These are phyloP conservation scores for Paracyprichromis sp. DNA, from an alignment of 2,113 vertebrate genomes.

Conservation along the genomic window DNA sequence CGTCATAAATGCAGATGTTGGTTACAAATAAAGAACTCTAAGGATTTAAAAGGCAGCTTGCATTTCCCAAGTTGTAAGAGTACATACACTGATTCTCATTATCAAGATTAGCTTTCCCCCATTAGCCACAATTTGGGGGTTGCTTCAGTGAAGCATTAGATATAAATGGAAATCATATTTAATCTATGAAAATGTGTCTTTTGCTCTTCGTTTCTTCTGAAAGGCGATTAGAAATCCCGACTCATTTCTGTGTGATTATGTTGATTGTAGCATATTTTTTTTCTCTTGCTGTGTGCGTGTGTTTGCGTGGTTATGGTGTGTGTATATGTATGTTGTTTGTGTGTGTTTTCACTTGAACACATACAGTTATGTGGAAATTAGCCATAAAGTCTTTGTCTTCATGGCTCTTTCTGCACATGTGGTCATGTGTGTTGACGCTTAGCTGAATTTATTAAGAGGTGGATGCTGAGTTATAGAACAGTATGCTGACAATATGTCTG, in stretches of 20 bases:
- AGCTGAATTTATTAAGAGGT: background rate
- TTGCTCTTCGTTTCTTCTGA: background rate
- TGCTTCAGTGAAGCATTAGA: conserved; percentile 28
- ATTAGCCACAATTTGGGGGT: conserved; percentile 28
- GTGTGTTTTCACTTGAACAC: background rate
- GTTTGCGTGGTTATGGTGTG: background rate
- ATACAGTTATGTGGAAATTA: background rate
- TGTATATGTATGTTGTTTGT: background rate
- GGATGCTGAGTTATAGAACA: background rate
- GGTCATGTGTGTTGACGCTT: background rate
- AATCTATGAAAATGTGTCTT: conserved; percentile 38
- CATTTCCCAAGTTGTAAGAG: conserved; percentile 24
- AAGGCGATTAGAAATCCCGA: background rate
- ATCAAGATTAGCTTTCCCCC: conserved; percentile 56
- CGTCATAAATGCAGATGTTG: background rate
- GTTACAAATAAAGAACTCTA: background rate
- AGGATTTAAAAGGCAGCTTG: conserved; percentile 17
- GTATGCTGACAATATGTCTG: background rate
- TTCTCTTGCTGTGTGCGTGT: background rate
- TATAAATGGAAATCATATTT: conserved; percentile 54
- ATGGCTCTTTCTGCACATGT: background rate
- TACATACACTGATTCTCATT: conserved; percentile 45
- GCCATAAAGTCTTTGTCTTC: background rate
- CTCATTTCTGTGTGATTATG: conserved; percentile 21
- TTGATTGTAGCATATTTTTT: background rate